Conservation (phyloP, 35 echinoderm and acorn worm genomes). For the Strongylocentrotus purpuratus region DNA sequence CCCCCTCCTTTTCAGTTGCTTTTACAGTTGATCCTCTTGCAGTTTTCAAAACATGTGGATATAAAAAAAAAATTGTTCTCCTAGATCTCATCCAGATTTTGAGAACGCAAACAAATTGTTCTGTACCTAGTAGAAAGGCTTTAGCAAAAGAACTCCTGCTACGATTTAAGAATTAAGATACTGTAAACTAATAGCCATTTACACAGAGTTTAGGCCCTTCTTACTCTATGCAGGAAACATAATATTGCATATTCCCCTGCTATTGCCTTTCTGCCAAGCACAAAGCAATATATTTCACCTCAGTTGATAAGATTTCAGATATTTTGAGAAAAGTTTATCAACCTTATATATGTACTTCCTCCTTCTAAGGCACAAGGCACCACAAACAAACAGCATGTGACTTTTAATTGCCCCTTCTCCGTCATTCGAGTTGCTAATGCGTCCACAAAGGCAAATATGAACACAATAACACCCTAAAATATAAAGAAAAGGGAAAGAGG, state of each 20-base stretch:
- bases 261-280: background rate
- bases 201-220: too few species aligned
- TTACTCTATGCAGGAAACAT: too few species aligned
- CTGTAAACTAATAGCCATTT: too few species aligned
- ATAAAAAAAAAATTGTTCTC: too few species aligned
- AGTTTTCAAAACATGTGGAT: background rate
- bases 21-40: background rate
- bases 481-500: background rate
- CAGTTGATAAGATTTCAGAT: background rate
- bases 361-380: background rate
- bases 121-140: too few species aligned
- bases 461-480: constrained; percentile 1
- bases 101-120: too few species aligned
- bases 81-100: too few species aligned
- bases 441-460: background rate
- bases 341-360: background rate
- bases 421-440: background rate
- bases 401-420: background rate
- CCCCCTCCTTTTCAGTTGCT: background rate
- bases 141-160: too few species aligned
- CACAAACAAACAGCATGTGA: background rate
- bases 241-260: background rate
- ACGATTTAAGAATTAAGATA: too few species aligned
- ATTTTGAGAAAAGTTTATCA: background rate
- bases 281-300: background rate